These are phyloP conservation scores for Pandemis corylana DNA, from an alignment of 2,888 invertebrate species.

Conservation along the genomic window DNA sequence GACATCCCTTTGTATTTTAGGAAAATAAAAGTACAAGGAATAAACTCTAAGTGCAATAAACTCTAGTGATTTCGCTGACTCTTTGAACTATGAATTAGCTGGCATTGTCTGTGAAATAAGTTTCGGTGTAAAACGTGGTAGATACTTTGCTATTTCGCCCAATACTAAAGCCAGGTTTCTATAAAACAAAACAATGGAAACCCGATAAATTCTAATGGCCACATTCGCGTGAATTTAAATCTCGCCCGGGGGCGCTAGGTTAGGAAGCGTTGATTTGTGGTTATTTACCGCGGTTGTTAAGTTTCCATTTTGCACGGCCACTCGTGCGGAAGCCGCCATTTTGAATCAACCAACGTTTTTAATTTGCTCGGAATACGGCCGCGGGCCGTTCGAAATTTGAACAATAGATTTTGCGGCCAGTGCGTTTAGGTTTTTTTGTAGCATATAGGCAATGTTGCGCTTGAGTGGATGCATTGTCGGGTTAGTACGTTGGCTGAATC, in stretches of 20 bases:
- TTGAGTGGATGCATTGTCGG: constrained; percentile 23
- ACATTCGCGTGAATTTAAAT: constrained; percentile 81
- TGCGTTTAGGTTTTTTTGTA: constrained; percentile 21
- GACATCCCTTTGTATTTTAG: no score
- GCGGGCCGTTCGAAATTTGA: constrained; percentile 44
- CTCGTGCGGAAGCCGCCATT: constrained; percentile 79
- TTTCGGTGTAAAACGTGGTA: no score
- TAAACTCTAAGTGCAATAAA: no score
- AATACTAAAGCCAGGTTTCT: neutral
- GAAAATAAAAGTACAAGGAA: no score
- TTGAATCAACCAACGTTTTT: constrained; percentile 78
- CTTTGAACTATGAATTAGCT: no score
- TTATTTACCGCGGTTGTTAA: constrained; percentile 83
- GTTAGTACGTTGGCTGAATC: constrained; percentile 6
- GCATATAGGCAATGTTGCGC: constrained; percentile 18
- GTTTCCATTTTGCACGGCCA: constrained; percentile 76
- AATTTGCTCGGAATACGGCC: constrained; percentile 74
- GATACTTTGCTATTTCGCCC: neutral
- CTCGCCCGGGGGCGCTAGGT: constrained; percentile 79
- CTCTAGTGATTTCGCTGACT: no score
- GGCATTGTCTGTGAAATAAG: no score
- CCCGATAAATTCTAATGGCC: constrained; percentile 57
- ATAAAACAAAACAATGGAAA: constrained; percentile 55
- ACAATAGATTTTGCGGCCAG: constrained; percentile 40
- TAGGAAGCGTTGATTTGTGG: constrained; percentile 83